Evolutionary conservation across 2,888 invertebrate genomes (phyloP), one percentile per base, ranked within the genome.

Genomic region (Endomychus coccineus): DNA sequence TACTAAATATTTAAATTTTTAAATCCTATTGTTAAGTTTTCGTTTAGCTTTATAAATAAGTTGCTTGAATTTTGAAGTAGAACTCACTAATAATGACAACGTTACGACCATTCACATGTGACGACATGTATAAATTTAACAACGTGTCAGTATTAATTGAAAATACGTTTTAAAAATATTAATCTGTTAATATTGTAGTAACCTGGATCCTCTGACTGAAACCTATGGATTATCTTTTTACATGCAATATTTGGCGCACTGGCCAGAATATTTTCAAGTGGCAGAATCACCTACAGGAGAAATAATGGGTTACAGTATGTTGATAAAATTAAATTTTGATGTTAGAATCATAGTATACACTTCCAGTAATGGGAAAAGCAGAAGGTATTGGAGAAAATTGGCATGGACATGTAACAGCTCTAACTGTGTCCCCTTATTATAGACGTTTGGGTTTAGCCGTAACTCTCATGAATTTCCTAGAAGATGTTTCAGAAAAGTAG

Each of bases 321-420:
- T 9, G 19, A 9, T 19, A n/a, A 6, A 19, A 27, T 17, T 25
- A 14, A 27, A 15, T 10, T 9, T 12, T 10, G 10, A n/a, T 11
- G 10, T 36, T 11, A 10, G 10, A 19, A 11, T 22, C 7, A 27
- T 9, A 32, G 5, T 28, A 5, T 32, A 12, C 5, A 29, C 50
- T 67, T 75, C 45, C 59, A 96, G 95, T 98, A 34, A 97, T 98
- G 96, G 97, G 97, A 21, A 98, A 98, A 70, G 89, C 95, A 0
- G 98, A 98, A 71, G 98, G 98, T 0, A 80, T 80, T 49, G 83
- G 85, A 32, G 92, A 95, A 51, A 86, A 92, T 59, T 99, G 95
- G 95, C 98, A 99, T 71, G 98, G 98, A 1, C 98, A 98, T 70
- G 97, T 98, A 6, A 98, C 98, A 25, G 97, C 97, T 2, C 70